phyloP scores from a whole-genome alignment of 2,888 invertebrate species.

The Mimas tiliae region DNA sequence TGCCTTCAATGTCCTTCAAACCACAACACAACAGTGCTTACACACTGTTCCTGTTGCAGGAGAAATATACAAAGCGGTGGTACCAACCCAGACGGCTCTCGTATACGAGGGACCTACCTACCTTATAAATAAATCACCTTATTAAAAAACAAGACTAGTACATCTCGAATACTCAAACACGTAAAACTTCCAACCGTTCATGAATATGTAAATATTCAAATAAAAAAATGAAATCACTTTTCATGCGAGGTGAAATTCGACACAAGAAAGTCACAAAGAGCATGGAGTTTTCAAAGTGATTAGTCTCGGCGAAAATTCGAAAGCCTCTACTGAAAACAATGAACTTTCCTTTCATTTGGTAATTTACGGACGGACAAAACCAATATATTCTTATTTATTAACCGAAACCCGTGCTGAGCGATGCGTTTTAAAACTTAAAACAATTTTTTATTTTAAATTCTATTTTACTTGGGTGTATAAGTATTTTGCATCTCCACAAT shows the following conservation, averaged over 20 bases:
- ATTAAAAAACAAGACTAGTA: no score
- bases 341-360: conserved; percentile 2
- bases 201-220: conserved; percentile 6
- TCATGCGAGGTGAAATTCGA: conserved; percentile 8
- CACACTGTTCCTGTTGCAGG: no score
- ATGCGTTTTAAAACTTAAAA: neutral
- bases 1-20: no score
- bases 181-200: conserved; percentile 1
- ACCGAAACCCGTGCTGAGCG: neutral
- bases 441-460: no score
- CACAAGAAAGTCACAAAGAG: conserved; percentile 17
- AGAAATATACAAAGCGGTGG: no score
- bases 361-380: conserved; percentile 15
- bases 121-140: no score
- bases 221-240: conserved; percentile 17
- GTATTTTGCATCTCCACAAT: no score
- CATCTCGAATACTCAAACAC: neutral
- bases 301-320: conserved; percentile 14
- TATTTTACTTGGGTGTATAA: no score
- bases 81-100: no score
- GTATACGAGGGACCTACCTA: no score
- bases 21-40: no score
- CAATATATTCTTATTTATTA: conserved; percentile 19
- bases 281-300: conserved; percentile 4
- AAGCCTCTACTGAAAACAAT: conserved; percentile 22